Conservation (phyloP, 2,797 vertebrate species). For the Euthynnus affinis region DNA sequence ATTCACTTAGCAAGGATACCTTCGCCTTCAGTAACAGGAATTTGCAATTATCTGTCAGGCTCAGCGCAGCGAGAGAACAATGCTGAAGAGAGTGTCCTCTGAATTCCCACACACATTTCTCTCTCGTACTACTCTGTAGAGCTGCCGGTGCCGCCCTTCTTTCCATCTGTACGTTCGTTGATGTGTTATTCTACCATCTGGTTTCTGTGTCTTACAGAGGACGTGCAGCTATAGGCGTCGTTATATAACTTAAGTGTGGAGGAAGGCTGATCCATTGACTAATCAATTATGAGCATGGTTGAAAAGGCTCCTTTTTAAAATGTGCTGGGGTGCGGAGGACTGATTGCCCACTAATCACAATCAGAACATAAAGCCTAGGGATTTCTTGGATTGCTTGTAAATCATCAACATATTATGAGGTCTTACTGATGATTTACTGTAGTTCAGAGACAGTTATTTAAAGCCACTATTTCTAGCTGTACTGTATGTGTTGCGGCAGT, state of each 20-base stretch:
- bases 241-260: constrained; percentile 35
- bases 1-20: constrained; percentile 58
- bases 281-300: constrained; percentile 30
- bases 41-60: constrained; percentile 69
- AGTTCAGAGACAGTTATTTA: background rate
- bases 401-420: background rate
- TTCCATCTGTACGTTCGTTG: constrained; percentile 16
- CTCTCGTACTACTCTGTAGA: constrained; percentile 1
- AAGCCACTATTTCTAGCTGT: background rate
- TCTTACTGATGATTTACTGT: constrained; percentile 1
- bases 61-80: constrained; percentile 48
- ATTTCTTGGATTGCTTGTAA: background rate
- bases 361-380: constrained; percentile 2
- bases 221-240: constrained; percentile 22
- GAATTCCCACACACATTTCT: constrained; percentile 50
- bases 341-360: constrained; percentile 23
- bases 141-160: constrained; percentile 5
- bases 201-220: constrained; percentile 30
- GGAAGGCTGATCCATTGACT: constrained; percentile 22
- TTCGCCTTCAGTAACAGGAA: constrained; percentile 60
- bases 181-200: constrained; percentile 25
- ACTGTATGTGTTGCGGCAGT: background rate
- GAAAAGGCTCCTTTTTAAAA: constrained; percentile 8
- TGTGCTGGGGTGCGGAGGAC: background rate
- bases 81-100: constrained; percentile 37